A percentile compares a stretch with the other conserved stretches of the same genome.
phyloP scores from a whole-genome alignment of 2,888 invertebrate genomes.

The Euplexia lucipara region DNA sequence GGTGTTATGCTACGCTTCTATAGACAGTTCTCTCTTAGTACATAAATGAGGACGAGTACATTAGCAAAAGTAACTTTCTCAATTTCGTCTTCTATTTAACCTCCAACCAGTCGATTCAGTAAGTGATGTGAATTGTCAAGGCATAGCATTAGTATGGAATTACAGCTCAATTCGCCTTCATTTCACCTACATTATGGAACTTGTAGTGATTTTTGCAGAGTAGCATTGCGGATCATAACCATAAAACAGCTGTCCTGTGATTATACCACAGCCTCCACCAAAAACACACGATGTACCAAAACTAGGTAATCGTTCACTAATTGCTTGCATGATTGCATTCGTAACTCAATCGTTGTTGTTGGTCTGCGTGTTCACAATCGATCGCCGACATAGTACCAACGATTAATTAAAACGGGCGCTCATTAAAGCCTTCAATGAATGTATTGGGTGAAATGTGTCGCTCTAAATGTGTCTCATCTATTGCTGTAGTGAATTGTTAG shows the following conservation, averaged over 20 bases:
- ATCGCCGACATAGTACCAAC: constrained; percentile 25
- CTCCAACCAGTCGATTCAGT: too few relatives aligned
- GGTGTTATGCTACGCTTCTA: not conserved
- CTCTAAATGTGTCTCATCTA: not conserved
- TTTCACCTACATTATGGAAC: too few relatives aligned
- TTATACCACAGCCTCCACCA: not conserved
- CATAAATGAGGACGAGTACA: not conserved
- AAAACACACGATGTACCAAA: constrained; percentile 10
- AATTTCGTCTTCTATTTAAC: not conserved
- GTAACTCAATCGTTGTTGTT: constrained; percentile 29
- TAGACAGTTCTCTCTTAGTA: not conserved
- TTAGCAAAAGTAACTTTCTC: not conserved
- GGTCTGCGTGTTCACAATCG: constrained; percentile 24
- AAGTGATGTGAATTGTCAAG: too few relatives aligned
- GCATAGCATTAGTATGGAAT: too few relatives aligned
- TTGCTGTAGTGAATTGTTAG: not conserved
- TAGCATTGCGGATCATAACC: too few relatives aligned
- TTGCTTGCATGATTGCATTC: constrained; percentile 41
- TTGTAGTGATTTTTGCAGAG: too few relatives aligned
- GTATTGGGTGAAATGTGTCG: constrained; percentile 18
- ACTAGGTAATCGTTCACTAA: constrained; percentile 20
- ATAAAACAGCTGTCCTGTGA: not conserved
- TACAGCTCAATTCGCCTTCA: too few relatives aligned
- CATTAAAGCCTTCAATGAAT: constrained; percentile 40
- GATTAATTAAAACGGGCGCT: constrained; percentile 58